phyloP scores from a whole-genome alignment of 2,113 vertebrate species.

The Balaeniceps rex region DNA sequence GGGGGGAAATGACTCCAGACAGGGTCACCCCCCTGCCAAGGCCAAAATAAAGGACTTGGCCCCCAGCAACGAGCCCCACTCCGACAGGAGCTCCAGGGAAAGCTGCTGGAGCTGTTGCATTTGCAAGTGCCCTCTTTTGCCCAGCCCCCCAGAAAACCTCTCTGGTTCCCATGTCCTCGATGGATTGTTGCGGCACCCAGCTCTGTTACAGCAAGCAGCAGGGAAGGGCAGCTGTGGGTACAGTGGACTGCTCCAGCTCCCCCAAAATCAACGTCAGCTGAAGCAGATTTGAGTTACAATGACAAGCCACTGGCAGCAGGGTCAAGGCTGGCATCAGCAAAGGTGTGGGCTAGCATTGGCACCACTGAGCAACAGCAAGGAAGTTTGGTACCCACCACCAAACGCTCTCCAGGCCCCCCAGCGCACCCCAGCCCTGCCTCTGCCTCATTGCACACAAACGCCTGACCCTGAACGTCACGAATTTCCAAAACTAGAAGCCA shows the following conservation, averaged over 20 bases:
- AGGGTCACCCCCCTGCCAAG: neutral
- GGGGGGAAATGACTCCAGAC: neutral
- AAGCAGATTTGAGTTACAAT: neutral
- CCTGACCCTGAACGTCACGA: neutral
- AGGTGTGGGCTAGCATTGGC: neutral
- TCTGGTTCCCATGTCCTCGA: rapidly evolving
- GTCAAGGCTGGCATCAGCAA: neutral
- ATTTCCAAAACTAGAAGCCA: neutral
- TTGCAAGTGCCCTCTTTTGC: neutral
- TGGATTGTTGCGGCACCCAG: neutral
- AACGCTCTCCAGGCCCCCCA: neutral
- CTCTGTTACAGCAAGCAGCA: neutral
- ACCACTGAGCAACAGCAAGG: neutral
- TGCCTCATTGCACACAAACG: neutral
- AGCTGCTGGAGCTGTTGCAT: neutral
- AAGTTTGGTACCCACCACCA: neutral
- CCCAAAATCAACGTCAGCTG: neutral
- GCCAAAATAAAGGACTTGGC: neutral
- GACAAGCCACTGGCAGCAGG: neutral
- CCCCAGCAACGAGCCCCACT: neutral
- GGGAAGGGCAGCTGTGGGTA: neutral
- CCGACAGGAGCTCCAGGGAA: neutral
- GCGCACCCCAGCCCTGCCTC: neutral
- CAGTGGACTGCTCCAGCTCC: neutral
- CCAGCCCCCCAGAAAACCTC: neutral